Base-by-base conservation (phyloP, 2,888 invertebrate species). In the Melieria crassipennis region DNA sequence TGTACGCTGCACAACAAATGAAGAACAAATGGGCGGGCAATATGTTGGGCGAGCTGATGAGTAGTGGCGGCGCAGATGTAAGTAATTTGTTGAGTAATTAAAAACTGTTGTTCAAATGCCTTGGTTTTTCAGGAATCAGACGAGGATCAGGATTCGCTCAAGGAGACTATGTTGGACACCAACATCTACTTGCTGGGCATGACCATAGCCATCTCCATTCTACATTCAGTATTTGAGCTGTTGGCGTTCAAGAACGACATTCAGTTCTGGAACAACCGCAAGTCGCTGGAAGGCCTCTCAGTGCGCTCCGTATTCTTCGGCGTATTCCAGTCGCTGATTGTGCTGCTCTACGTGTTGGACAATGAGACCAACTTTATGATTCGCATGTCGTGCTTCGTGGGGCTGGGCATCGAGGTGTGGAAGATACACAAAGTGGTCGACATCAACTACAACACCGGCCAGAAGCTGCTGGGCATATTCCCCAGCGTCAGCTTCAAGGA, bases 211-310 rank as follows among this genome's bases (percentile, higher is more conserved):
- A 93, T 99, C 0, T 98, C 99, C 0, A 91, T 99, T 71, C 89
- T 99, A 30, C 99, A 99, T 88, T 98, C 97, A 71, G 92, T 99
- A 75, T 99, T 99, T 88, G 99, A 99, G 87, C 91, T 99, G 78
- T 89, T 99, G 70, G 99, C 99, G 58, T 99, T 99, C 87, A 99
- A 99, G 89, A 99, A 99, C 88, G 99, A 99, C 86, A 99, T 99
- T 82, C 99, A 99, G 87, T 99, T 99, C 86, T 99, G 99, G 99
- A 97, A 97, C 81, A 98, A 97, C 82, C 91, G 98, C 13, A 96
- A 98, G 85, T 97, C 97, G 0, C 88, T 99, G 61, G 99, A 99
- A 88, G 99, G 99, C 9, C 89, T 99, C 55, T 99, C 99, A 0
- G 99, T 99, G 4, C 91, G 99, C 77, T 98, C 97, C 0, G 98